These are phyloP conservation scores for Heliothis subflexa DNA, from an alignment of 1,140 invertebrate species.

Conservation along the genomic window DNA sequence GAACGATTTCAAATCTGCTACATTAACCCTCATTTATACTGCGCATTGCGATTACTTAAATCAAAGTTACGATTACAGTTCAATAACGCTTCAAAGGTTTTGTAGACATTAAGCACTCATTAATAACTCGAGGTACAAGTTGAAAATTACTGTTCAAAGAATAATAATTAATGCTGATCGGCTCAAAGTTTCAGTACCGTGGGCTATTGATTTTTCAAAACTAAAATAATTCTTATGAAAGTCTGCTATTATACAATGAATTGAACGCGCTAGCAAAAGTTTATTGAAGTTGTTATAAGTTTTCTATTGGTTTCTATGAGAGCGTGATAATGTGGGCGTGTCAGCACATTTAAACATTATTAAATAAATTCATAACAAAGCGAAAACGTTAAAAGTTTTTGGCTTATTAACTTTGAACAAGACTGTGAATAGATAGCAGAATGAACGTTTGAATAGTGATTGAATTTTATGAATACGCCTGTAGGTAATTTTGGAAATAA, in stretches of 20 bases:
- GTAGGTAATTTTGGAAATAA: too few species aligned
- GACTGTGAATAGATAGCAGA: neutral
- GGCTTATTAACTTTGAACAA: slow-evolving; percentile 5
- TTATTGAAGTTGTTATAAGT: slow-evolving; percentile 48
- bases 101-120: slow-evolving; percentile 26
- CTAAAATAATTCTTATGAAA: slow-evolving; percentile 39
- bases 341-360: slow-evolving; percentile 11
- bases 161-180: slow-evolving; percentile 36
- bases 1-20: neutral
- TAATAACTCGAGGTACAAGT: slow-evolving; percentile 18
- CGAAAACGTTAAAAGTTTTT: neutral
- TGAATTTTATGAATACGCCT: too few species aligned
- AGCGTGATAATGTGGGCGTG: slow-evolving; percentile 17
- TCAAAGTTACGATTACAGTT: slow-evolving; percentile 11
- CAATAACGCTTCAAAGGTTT: slow-evolving; percentile 25
- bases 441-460: neutral
- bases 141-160: slow-evolving; percentile 27
- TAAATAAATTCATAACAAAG: slow-evolving; percentile 11
- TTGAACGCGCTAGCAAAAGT: slow-evolving; percentile 34
- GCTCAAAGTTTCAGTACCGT: slow-evolving; percentile 20
- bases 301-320: slow-evolving; percentile 39
- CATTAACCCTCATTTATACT: neutral
- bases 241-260: slow-evolving; percentile 32
- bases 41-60: slow-evolving; percentile 5
- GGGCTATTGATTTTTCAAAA: slow-evolving; percentile 43